phyloP scores from a whole-genome alignment of 1,140 invertebrate species.

The Drosophila burlai region DNA sequence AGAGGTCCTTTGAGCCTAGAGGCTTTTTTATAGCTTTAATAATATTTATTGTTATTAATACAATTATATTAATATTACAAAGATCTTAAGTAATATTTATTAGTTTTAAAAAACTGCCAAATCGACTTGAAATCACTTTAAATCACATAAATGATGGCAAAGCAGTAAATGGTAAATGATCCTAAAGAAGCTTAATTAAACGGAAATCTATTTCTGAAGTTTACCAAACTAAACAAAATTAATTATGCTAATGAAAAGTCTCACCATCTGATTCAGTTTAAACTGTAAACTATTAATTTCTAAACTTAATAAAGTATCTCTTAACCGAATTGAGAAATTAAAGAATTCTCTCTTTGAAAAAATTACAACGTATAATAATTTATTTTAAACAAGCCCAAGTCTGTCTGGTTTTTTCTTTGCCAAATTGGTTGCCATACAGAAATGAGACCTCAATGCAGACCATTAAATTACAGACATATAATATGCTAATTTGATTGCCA shows the following conservation, averaged over 20 bases:
- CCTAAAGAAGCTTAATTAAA: not conserved
- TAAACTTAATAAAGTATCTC: too few species aligned
- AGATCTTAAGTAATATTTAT: not conserved
- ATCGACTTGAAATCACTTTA: not conserved
- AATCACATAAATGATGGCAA: not conserved
- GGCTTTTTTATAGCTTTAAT: too few species aligned
- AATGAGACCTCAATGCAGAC: slow-evolving; percentile 25
- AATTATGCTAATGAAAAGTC: not conserved
- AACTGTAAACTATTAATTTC: not conserved
- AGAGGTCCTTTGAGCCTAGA: too few species aligned
- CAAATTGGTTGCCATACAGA: slow-evolving; percentile 8
- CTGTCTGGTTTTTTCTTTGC: not conserved
- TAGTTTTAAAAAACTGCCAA: not conserved
- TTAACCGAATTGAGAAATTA: not conserved
- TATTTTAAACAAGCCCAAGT: not conserved
- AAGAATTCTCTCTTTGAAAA: not conserved
- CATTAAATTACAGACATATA: slow-evolving; percentile 21
- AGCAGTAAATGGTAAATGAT: not conserved
- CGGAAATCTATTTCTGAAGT: not conserved
- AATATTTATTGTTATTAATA: too few species aligned
- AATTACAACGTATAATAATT: not conserved
- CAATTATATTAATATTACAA: not conserved
- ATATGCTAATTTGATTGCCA: slow-evolving; percentile 12
- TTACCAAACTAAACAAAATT: not conserved
- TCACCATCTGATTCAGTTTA: not conserved